A percentile compares a stretch with the other conserved stretches of the same genome.
phyloP scores from a whole-genome alignment of 2,888 invertebrate genomes.

The Tetropium fuscum region DNA sequence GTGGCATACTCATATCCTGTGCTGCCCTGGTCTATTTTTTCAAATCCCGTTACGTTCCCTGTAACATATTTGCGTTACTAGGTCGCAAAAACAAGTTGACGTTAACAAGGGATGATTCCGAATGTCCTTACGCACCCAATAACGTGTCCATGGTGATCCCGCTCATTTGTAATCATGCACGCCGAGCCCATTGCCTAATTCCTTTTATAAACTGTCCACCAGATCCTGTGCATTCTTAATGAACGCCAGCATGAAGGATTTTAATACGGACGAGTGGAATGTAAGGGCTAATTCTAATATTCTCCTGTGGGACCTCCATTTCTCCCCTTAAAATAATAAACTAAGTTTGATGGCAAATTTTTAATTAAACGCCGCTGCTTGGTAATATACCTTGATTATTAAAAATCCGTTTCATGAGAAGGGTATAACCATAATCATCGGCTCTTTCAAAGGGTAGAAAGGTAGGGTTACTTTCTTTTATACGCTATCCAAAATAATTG shows the following conservation, averaged over 20 bases:
- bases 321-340: slow-evolving; percentile 63
- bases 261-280: slow-evolving; percentile 67
- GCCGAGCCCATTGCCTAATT: slow-evolving; percentile 66
- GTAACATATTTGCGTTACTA: too few relatives aligned
- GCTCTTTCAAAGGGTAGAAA: too few relatives aligned
- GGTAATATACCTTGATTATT: slow-evolving; percentile 64
- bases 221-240: slow-evolving; percentile 66
- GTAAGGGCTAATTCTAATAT: slow-evolving; percentile 69
- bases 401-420: too few relatives aligned
- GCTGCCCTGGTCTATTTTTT: slow-evolving; percentile 64
- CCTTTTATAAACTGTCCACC: slow-evolving; percentile 60
- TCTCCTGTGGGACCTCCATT: slow-evolving; percentile 68
- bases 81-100: too few relatives aligned
- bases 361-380: slow-evolving; percentile 55
- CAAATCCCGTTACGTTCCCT: slow-evolving; percentile 72
- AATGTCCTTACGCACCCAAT: slow-evolving; percentile 58
- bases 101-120: too few relatives aligned
- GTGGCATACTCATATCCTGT: slow-evolving; percentile 69
- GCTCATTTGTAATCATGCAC: slow-evolving; percentile 68
- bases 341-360: background rate
- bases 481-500: too few relatives aligned
- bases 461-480: too few relatives aligned
- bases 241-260: slow-evolving; percentile 68
- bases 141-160: slow-evolving; percentile 68
- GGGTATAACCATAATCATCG: too few relatives aligned